Conservation (phyloP, 2,113 vertebrate species). For the Ptychochromis oligacanthus region DNA sequence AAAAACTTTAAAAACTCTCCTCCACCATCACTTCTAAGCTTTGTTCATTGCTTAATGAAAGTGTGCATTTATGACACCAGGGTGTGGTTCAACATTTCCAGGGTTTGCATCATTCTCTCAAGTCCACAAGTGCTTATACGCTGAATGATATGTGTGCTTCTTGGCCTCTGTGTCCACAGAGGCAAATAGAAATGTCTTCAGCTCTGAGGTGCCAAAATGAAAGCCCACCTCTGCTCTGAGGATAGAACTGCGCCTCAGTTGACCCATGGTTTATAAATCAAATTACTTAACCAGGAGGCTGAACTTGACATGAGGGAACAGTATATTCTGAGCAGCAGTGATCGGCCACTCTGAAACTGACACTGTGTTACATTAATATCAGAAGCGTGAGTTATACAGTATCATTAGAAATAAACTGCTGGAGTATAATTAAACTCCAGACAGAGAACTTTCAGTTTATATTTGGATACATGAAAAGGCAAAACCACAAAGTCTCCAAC, state of each 20-base stretch:
- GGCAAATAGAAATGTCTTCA: slow-evolving; percentile 24
- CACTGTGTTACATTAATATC: slow-evolving; percentile 20
- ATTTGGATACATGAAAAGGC: neutral
- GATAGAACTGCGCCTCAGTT: neutral
- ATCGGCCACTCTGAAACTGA: slow-evolving; percentile 9
- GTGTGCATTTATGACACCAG: slow-evolving; percentile 8
- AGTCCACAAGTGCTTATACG: neutral
- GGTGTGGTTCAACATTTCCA: slow-evolving; percentile 3
- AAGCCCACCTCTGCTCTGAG: slow-evolving; percentile 28
- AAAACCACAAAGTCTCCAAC: neutral
- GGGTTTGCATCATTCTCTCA: slow-evolving; percentile 28
- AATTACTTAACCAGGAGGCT: slow-evolving; percentile 25
- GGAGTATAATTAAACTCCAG: neutral
- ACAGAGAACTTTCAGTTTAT: neutral
- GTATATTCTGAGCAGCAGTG: slow-evolving; percentile 15
- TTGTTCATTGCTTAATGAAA: slow-evolving; percentile 4
- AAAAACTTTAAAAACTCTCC: neutral
- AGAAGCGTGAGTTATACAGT: neutral
- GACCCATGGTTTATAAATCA: slow-evolving; percentile 44
- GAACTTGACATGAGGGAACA: slow-evolving; percentile 30
- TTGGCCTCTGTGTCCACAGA: slow-evolving; percentile 1
- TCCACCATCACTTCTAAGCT: neutral
- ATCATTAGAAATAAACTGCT: slow-evolving; percentile 19
- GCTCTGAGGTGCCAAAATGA: slow-evolving; percentile 46
- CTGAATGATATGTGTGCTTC: neutral